phyloP scores from a whole-genome alignment of 1,140 invertebrate species.

The Araneus ventricosus region DNA sequence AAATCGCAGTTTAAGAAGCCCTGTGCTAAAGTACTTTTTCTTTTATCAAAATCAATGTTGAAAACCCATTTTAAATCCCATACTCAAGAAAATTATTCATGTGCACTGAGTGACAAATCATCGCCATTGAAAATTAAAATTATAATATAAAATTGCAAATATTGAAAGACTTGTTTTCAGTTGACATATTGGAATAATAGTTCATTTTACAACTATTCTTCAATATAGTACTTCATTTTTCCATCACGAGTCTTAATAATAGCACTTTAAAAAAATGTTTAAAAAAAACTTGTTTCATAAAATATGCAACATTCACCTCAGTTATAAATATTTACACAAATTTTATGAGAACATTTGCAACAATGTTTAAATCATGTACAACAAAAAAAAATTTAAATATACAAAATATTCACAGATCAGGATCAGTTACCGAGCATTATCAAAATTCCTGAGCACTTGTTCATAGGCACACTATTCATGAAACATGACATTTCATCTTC shows the following conservation, averaged over 20 bases:
- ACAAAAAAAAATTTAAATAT: not conserved
- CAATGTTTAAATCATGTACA: not conserved
- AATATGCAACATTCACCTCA: conserved; percentile 16
- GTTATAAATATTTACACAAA: not conserved
- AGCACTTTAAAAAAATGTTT: not conserved
- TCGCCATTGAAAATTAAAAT: too few relatives aligned
- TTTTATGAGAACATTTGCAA: not conserved
- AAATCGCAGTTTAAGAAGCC: too few relatives aligned
- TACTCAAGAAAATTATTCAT: too few relatives aligned
- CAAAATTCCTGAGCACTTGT: conserved; percentile 59
- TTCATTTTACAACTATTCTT: not conserved
- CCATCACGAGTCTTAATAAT: not conserved
- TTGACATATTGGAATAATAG: not conserved
- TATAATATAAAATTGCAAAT: not conserved
- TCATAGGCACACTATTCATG: conserved; percentile 20
- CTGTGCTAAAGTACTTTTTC: too few relatives aligned
- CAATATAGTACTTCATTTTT: not conserved
- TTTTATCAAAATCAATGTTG: too few relatives aligned
- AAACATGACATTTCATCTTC: not conserved
- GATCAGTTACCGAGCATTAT: not conserved
- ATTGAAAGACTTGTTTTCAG: not conserved
- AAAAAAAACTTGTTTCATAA: conserved; percentile 15
- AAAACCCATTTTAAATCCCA: too few relatives aligned
- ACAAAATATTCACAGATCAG: conserved; percentile 29
- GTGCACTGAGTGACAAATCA: too few relatives aligned